Evolutionary conservation across 2,113 vertebrate genomes (phyloP), one percentile per base, ranked within the genome.

Genomic region (Paraplagusia blochii): DNA sequence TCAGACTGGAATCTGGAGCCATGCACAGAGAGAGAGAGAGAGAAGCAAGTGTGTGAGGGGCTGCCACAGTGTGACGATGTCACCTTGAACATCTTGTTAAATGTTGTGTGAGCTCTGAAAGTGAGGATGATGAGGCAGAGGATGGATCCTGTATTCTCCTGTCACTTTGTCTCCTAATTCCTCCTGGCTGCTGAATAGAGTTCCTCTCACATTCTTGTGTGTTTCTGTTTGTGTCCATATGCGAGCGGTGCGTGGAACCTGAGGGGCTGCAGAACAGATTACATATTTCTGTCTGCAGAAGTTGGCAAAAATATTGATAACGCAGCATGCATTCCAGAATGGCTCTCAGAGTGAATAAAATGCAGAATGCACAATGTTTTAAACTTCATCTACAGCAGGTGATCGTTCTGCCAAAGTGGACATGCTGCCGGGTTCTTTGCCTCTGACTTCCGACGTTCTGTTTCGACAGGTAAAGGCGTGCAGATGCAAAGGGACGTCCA

Each of bases 401-500:
- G 6, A 29, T 29, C 22, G 3, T 29, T 29, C 22, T 29, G 22
- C 22, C 2, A 29, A 40, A 40, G 38, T 40, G 11, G 10, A 40
- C 1, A 40, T 29, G 22, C 6, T 2, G 12, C 38, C 53, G 17
- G 39, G 33, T 40, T 18, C 33, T n/a, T 45, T 9, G 11, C 7
- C 16, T 13, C 15, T 44, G 7, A 19, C 51, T 48, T 15, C 44
- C 34, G 22, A 1, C n/a, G 1, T 46, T 10, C 54, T 46, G 13
- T 40, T 53, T 45, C 16, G 2, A 14, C 45, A 92, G 91, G 88
- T 49, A 90, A 91, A 40, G 91, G 90, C 1, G 91, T 92, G 62
- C 91, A 91, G 83, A 91, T 92, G 90, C 90, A 91, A 73, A 82
- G 85, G 51, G 89, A 91, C 45, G 85, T 92, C 60, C 91, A 92